A percentile compares a stretch with the other conserved stretches of the same genome.
These are phyloP conservation scores for Montipora efflorescens DNA, from an alignment of 64 coral and sea anemone genomes.

Conservation along the genomic window DNA sequence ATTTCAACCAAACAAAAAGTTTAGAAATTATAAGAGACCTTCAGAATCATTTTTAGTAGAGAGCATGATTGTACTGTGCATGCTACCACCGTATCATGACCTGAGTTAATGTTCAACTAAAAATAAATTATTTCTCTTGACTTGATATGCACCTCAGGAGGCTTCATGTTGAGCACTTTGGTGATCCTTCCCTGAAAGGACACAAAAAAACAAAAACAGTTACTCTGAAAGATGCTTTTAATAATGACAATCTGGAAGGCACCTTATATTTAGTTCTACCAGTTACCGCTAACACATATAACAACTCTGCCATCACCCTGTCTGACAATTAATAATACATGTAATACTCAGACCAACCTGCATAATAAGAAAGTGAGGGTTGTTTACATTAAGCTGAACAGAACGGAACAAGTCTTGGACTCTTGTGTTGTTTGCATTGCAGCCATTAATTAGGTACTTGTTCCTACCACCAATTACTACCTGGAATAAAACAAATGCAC, in stretches of 20 bases:
- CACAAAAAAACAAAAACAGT: neutral
- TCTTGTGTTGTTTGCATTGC: slow-evolving; percentile 99
- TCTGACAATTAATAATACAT: too few species aligned
- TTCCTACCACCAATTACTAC: slow-evolving; percentile 98
- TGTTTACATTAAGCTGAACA: slow-evolving; percentile 98
- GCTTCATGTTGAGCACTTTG: slow-evolving; percentile 98
- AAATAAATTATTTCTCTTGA: too few species aligned
- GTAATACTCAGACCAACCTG: slow-evolving; percentile 67
- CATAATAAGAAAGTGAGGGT: slow-evolving; percentile 99
- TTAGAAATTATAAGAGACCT: too few species aligned
- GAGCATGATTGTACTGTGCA: too few species aligned
- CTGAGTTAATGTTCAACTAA: too few species aligned
- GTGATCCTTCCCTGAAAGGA: slow-evolving; percentile 91
- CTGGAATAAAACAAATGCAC: slow-evolving; percentile 18
- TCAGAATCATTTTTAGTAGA: too few species aligned
- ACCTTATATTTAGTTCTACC: too few species aligned
- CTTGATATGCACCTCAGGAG: slow-evolving; percentile 79
- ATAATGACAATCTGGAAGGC: too few species aligned
- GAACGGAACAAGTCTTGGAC: slow-evolving; percentile 97
- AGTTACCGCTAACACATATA: too few species aligned
- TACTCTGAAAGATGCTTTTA: too few species aligned
- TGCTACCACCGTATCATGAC: neutral
- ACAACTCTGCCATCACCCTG: too few species aligned
- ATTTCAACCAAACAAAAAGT: too few species aligned
- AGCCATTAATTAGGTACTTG: slow-evolving; percentile 99